phyloP scores from a whole-genome alignment of 1,140 invertebrate genomes.

The Zaprionus africanus region DNA sequence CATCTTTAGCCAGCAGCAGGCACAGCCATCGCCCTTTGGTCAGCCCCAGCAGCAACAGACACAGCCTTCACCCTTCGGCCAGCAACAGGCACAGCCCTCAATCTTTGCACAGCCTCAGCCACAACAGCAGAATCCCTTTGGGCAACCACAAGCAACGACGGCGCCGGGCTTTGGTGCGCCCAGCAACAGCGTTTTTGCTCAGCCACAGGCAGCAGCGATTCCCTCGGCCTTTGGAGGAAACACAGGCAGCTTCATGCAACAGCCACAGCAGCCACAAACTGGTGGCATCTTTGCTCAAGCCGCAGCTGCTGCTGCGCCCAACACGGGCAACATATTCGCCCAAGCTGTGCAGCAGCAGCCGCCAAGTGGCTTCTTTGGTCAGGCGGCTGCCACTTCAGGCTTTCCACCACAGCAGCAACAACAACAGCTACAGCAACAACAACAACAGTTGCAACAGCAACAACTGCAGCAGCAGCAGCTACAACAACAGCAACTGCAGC shows the following conservation, averaged over 20 bases:
- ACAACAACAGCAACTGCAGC: slow-evolving; percentile 19
- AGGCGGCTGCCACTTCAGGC: slow-evolving; percentile 16
- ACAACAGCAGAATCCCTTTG: slow-evolving; percentile 43
- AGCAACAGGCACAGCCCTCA: slow-evolving; percentile 31
- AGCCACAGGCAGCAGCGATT: slow-evolving; percentile 41
- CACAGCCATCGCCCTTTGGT: slow-evolving; percentile 3
- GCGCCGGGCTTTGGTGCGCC: not conserved
- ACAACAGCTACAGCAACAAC: slow-evolving; percentile 8
- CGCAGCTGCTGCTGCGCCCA: slow-evolving; percentile 10
- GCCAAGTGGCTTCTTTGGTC: slow-evolving; percentile 44
- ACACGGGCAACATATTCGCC: slow-evolving; percentile 38
- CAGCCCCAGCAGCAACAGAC: slow-evolving; percentile 36
- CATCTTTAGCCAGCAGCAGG: slow-evolving; percentile 37
- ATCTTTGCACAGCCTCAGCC: slow-evolving; percentile 48
- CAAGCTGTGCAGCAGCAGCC: slow-evolving; percentile 39
- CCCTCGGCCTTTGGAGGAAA: slow-evolving; percentile 44
- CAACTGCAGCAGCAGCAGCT: slow-evolving; percentile 21
- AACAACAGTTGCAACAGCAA: slow-evolving; percentile 33
- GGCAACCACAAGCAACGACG: slow-evolving; percentile 16
- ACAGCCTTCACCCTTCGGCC: slow-evolving; percentile 17
- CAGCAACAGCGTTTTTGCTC: slow-evolving; percentile 44
- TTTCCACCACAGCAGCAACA: slow-evolving; percentile 45
- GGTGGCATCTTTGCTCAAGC: slow-evolving; percentile 35
- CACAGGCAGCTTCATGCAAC: slow-evolving; percentile 28
- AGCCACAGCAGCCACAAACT: slow-evolving; percentile 24